Conservation (phyloP, 37 sponge, comb jelly and placozoan genomes). For the Crambe crambe region DNA sequence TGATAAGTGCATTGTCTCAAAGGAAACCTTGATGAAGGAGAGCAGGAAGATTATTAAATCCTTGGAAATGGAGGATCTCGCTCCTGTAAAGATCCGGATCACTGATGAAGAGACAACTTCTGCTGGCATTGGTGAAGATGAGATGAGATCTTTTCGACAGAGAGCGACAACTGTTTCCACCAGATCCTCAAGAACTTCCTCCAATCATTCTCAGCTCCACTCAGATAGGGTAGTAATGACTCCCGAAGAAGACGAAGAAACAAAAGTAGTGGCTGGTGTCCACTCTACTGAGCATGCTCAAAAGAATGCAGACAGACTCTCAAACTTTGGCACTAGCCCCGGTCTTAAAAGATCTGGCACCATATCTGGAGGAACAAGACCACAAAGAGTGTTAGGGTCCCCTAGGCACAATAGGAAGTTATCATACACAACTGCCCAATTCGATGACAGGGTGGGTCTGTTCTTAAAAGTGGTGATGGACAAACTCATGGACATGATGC, state of each 20-base stretch:
- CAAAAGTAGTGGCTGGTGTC: background rate
- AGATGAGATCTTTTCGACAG: slow-evolving; percentile 3
- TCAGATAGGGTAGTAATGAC: background rate
- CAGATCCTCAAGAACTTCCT: background rate
- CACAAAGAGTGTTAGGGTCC: background rate
- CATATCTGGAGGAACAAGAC: background rate
- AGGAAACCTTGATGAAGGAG: slow-evolving; percentile 3
- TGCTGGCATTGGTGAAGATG: background rate
- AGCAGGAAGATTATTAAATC: slow-evolving; percentile 6
- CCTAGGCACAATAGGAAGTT: background rate
- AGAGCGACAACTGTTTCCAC: slow-evolving; percentile 22
- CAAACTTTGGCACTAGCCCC: background rate
- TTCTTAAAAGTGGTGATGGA: slow-evolving; percentile 75
- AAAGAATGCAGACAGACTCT: background rate
- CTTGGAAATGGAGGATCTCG: slow-evolving; percentile 49
- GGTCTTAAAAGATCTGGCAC: slow-evolving; percentile 1
- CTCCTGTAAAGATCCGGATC: background rate
- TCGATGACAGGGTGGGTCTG: slow-evolving; percentile 51
- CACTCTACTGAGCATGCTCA: slow-evolving; percentile 6
- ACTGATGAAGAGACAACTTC: slow-evolving; percentile 7
- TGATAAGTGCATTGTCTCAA: slow-evolving; percentile 23
- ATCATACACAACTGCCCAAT: background rate
- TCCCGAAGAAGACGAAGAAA: background rate
- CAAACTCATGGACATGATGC: slow-evolving; percentile 49
- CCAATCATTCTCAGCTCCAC: background rate